Percentiles rank a stretch among this genome's conserved stretches.
phyloP scores from a whole-genome alignment of 92 coral and sea anemone genomes.

The Zoanthus sansibaricus region DNA sequence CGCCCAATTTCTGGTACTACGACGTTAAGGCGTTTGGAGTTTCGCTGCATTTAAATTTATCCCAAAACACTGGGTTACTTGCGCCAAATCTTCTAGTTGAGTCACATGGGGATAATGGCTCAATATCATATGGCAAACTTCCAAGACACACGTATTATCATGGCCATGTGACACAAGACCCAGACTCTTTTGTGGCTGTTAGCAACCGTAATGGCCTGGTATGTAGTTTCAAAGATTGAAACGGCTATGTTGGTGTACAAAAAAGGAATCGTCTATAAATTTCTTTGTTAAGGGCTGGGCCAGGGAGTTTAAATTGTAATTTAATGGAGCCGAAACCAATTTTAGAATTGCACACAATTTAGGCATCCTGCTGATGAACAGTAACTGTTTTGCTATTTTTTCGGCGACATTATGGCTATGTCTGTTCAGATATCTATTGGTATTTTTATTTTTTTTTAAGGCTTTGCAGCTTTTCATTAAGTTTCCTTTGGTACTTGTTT shows the following conservation, averaged over 20 bases:
- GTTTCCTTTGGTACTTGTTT: no score
- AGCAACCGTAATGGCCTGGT: conserved; percentile 88
- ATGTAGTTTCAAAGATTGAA: conserved; percentile 27
- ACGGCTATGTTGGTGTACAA: not conserved
- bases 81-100: conserved; percentile 76
- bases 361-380: no score
- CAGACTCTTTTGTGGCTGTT: conserved; percentile 83
- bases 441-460: no score
- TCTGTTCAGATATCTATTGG: no score
- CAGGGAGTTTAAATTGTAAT: no score
- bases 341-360: no score
- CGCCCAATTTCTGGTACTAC: conserved; percentile 69
- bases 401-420: no score
- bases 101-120: conserved; percentile 73
- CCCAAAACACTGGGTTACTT: conserved; percentile 54
- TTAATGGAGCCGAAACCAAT: no score
- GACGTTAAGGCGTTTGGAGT: conserved; percentile 83
- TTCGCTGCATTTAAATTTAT: conserved; percentile 76
- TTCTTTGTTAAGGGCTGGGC: no score
- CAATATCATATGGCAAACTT: conserved; percentile 59
- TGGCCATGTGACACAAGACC: conserved; percentile 90
- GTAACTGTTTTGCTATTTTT: no score
- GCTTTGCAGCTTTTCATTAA: no score
- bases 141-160: conserved; percentile 54
- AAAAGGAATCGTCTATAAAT: not conserved